phyloP scores from a whole-genome alignment of 1,140 invertebrate species.

The Drosophila saltans region DNA sequence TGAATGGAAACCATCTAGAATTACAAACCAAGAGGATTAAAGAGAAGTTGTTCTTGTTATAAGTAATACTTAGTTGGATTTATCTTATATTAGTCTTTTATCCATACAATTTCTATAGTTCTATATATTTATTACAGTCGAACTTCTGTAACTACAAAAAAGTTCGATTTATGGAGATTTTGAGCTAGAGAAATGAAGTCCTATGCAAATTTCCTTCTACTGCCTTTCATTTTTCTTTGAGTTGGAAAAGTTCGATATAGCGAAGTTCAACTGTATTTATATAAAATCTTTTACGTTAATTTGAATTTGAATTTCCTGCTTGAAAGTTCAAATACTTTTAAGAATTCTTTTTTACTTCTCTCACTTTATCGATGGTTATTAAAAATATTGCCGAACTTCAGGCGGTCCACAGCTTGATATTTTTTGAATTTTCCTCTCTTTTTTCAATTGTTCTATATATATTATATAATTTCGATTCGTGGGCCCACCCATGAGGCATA shows the following conservation, averaged over 20 bases:
- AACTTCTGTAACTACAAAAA: too few species aligned
- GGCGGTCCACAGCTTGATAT: slow-evolving; percentile 53
- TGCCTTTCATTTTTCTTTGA: too few species aligned
- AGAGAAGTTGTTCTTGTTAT: background rate
- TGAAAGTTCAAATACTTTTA: background rate
- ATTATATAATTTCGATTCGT: slow-evolving; percentile 34
- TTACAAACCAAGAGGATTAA: background rate
- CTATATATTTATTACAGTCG: too few species aligned
- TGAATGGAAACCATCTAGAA: slow-evolving; percentile 1
- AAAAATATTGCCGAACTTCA: slow-evolving; percentile 17
- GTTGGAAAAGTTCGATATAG: too few species aligned
- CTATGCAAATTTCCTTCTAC: too few species aligned
- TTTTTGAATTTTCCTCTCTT: background rate
- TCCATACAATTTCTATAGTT: too few species aligned
- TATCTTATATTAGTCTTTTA: too few species aligned
- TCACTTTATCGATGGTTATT: background rate
- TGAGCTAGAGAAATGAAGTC: too few species aligned
- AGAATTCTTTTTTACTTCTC: background rate
- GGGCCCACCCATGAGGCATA: slow-evolving; percentile 30
- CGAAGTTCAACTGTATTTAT: too few species aligned
- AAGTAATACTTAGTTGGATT: background rate
- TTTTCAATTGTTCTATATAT: background rate
- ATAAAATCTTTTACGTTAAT: too few species aligned
- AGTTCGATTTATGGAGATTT: too few species aligned
- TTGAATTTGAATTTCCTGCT: background rate